Evolutionary conservation across 2,797 vertebrate genomes (phyloP).

Genomic region (Arctocebus calabarensis): DNA sequence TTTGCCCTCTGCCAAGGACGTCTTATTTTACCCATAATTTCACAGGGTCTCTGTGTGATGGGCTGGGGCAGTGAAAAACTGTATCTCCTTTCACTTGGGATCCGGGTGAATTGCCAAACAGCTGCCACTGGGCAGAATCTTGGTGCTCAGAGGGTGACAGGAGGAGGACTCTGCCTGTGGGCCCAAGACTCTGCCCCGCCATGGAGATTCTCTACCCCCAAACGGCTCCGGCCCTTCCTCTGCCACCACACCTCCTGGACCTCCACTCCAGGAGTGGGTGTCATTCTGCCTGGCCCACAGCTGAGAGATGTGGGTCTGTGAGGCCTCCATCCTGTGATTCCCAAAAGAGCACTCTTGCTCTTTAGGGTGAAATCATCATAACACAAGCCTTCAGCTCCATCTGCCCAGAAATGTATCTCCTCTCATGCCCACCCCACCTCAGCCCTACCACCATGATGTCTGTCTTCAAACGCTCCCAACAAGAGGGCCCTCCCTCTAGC

Average conservation of each 20-base stretch:
- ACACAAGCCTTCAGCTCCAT: neutral
- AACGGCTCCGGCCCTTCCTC: neutral
- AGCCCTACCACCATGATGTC: neutral
- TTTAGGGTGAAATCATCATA: neutral
- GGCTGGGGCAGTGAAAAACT: neutral
- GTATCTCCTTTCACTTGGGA: neutral
- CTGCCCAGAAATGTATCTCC: neutral
- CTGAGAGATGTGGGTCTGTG: neutral
- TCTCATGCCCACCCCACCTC: neutral
- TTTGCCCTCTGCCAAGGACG: conserved; percentile 10
- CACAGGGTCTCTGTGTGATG: neutral
- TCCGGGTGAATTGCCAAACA: neutral
- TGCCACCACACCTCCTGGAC: neutral
- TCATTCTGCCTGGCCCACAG: neutral
- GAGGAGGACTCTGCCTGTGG: neutral
- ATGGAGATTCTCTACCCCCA: rapidly evolving
- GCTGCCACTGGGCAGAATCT: neutral
- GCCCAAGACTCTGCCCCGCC: neutral
- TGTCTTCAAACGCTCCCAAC: neutral
- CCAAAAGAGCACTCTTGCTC: neutral
- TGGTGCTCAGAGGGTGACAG: too few species aligned
- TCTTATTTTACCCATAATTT: neutral
- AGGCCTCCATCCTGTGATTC: neutral
- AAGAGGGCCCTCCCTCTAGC: neutral
- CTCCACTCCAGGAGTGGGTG: neutral